Evolutionary conservation across 2,113 vertebrate genomes (phyloP).

Genomic region (Rousettus leschenaultii): DNA sequence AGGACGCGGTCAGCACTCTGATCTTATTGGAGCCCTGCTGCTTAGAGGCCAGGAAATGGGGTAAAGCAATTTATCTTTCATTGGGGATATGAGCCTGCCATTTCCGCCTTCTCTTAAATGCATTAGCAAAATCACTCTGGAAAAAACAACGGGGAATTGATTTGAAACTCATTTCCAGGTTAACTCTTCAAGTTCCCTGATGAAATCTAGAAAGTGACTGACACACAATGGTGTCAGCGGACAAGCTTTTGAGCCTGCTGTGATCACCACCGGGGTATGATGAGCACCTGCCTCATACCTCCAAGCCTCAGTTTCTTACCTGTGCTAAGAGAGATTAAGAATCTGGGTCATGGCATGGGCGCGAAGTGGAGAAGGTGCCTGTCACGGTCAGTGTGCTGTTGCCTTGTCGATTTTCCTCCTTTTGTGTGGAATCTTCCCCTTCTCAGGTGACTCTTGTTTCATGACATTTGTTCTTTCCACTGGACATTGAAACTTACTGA

Average conservation of each 20-base stretch:
- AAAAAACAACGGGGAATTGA: not conserved
- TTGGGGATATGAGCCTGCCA: not conserved
- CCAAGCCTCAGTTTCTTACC: not conserved
- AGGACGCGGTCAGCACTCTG: not conserved
- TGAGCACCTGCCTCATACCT: not conserved
- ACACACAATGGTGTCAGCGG: fast-evolving
- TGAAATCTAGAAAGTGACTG: not conserved
- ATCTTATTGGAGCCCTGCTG: not conserved
- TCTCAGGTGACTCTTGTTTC: not conserved
- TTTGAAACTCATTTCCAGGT: not conserved
- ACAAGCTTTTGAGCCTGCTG: not conserved
- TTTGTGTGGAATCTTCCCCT: not conserved
- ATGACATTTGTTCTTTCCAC: not conserved
- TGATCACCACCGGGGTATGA: no score
- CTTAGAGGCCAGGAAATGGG: not conserved
- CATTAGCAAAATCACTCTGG: not conserved
- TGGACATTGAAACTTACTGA: not conserved
- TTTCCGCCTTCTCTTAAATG: not conserved
- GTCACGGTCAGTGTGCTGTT: fast-evolving
- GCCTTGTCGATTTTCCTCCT: not conserved
- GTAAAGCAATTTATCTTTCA: not conserved
- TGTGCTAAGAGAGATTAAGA: not conserved
- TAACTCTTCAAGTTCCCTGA: not conserved
- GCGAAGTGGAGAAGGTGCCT: not conserved
- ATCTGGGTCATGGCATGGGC: fast-evolving